Evolutionary conservation across 2,888 invertebrate species (phyloP), one percentile per base, ranked within the genome.

Genomic region (Andrena camellia): DNA sequence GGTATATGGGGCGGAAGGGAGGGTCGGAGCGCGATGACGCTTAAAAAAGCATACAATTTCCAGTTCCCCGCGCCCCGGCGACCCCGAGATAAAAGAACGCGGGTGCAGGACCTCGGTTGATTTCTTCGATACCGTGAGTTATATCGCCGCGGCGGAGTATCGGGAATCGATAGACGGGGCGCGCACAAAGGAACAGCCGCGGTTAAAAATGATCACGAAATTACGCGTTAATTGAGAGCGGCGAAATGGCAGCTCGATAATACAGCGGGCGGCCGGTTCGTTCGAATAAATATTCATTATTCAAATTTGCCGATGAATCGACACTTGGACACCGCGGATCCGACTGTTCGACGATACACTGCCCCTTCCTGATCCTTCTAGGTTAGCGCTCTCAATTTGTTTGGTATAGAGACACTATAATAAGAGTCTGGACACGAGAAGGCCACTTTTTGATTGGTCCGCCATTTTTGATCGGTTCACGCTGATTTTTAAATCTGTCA

Each of bases 1-100:
- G 66, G 69, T 67, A 76, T 78, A 69, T 62, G 50, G 62, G 64
- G 35, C 23, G 54, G 35, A 57, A 66, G 26, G 50, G 50, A 54
- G 57, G 35, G 59, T 66, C 52, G 50, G 63, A 42, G 64, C 68
- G 62, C 81, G 83, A 81, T 81, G 78, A 81, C 76, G 81, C 42
- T 59, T 81, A 64, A 89, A 89, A 90, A 87, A 78, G 82, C 86
- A 74, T 79, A 88, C 90, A 90, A 91, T 91, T 89, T 89, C 67
- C 91, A 91, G 91, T 92, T 91, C 87, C 77, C 68, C 35, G 48
- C 26, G 59, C 57, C 42, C 57, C 42, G 60, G 29, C 35, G 29
- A 66, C 20, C 48, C 60, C 75, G 26, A 5, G 50, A 20, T 26
- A 60, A 29, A 60, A 54, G 33, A 35, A 35, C 35, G 26, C 13